A percentile compares a stretch with the other conserved stretches of the same genome.
phyloP scores from a whole-genome alignment of 1,140 invertebrate genomes.

The Drosophila parabipectinata region DNA sequence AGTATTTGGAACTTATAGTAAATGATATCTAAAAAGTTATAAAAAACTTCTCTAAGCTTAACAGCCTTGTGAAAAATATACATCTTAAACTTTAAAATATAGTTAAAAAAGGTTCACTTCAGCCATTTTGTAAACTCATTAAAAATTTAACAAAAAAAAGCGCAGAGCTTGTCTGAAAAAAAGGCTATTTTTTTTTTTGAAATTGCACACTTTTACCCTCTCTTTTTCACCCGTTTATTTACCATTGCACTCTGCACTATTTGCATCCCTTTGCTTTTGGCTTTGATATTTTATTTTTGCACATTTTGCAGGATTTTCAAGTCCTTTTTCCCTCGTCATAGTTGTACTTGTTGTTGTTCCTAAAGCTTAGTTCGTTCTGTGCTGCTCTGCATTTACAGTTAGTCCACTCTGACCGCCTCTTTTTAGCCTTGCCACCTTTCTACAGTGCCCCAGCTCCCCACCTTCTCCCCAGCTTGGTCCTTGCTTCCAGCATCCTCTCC shows the following conservation, averaged over 20 bases:
- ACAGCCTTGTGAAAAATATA: too few relatives aligned
- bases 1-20: too few relatives aligned
- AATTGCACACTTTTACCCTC: constrained; percentile 26
- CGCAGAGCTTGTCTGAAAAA: constrained; percentile 13
- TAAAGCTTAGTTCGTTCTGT: constrained; percentile 35
- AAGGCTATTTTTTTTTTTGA: not conserved
- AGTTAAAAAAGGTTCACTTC: constrained; percentile 12
- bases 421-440: not conserved
- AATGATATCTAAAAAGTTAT: too few relatives aligned
- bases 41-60: too few relatives aligned
- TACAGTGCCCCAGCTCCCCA: not conserved
- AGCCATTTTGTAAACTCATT: constrained; percentile 57
- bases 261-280: constrained; percentile 49
- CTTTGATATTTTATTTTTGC: constrained; percentile 64
- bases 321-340: constrained; percentile 12
- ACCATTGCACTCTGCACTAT: constrained; percentile 30
- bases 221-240: constrained; percentile 11
- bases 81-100: not conserved
- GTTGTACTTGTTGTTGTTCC: constrained; percentile 18
- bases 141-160: constrained; percentile 35
- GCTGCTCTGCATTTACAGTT: constrained; percentile 62
- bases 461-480: not conserved
- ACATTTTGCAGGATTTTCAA: constrained; percentile 63
- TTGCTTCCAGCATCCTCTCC: not conserved
- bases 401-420: constrained; percentile 42